Evolutionary conservation across 2,113 vertebrate genomes (phyloP).

Genomic region (Anser brachyrhynchus): DNA sequence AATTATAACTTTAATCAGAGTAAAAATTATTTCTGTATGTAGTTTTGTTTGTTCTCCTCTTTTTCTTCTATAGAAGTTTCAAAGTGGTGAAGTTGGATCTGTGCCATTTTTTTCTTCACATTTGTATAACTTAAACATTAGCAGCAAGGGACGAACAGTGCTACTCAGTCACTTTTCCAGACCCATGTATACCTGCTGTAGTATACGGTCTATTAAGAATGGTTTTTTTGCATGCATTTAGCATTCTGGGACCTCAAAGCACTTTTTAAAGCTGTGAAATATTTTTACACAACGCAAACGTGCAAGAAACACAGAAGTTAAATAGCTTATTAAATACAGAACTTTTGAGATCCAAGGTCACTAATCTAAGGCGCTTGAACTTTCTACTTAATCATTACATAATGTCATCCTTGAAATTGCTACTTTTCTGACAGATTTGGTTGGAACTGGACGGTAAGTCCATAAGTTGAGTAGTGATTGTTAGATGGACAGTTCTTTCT

Average conservation of each 20-base stretch:
- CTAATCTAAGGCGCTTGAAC: background rate
- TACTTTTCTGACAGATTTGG: background rate
- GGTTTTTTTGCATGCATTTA: background rate
- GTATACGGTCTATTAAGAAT: background rate
- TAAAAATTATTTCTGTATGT: background rate
- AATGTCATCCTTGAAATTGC: background rate
- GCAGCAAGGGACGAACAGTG: background rate
- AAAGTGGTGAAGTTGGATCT: background rate
- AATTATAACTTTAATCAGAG: background rate
- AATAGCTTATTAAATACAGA: background rate
- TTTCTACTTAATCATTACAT: background rate
- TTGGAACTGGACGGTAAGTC: background rate
- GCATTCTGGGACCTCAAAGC: background rate
- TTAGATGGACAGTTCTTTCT: background rate
- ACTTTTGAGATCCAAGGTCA: background rate
- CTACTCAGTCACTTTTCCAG: background rate
- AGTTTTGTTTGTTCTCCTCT: background rate
- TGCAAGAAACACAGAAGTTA: background rate
- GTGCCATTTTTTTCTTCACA: background rate
- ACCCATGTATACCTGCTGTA: background rate
- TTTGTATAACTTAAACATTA: background rate
- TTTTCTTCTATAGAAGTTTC: background rate
- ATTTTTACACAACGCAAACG: background rate
- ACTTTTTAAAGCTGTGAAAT: background rate
- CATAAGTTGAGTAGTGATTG: background rate